Base-by-base conservation (phyloP, 2,888 invertebrate species). In the Caenorhabditis afra region DNA sequence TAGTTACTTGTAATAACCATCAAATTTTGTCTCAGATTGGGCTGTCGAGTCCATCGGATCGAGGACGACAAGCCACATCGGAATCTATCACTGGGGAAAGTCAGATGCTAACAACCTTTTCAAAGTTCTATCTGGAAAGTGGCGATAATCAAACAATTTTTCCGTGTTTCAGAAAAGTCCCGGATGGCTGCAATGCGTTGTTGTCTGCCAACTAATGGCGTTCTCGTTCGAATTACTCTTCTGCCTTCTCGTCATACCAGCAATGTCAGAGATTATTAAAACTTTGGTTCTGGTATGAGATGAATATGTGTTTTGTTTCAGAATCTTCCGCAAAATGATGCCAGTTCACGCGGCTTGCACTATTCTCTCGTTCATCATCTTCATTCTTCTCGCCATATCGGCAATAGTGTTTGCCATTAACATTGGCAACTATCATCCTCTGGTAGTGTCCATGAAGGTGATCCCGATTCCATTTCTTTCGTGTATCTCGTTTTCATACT, bases 21-120 rank as follows among this genome's bases (percentile, higher is more conserved):
- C n/a, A n/a, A n/a, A n/a, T n/a, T n/a, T n/a, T n/a, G n/a, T n/a
- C 50, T 65, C 37, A 80, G 80, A 80, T 16, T 80, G 80, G 80
- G 79, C 65, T 45, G 47, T 55, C 0, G 44, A 52, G 11, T 47
- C 45, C 3, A 11, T 41, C 14, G 59, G 50, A 20, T 10, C 12
- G 16, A n/a, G n/a, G 18, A 12, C 22, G 0, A 18, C 49, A 35
- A 52, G 44, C n/a, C 68, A 79, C 50, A 65, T 44, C 20, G 80
- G 80, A 57, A 70, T 80, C 7, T 80, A 80, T 22, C 39, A 23
- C 1, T 80, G 80, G 80, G 75, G 75, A 4, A 61, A 70, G 23
- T 44, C 75, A 44, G 57, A 47, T 22, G 80, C 70, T 5, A 66
- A 71, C 35, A 20, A 14, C 1, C n/a, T 41, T 2, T 71, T 71